These are phyloP conservation scores for Drosophila vallismaia DNA, from an alignment of 2,888 invertebrate species.

Conservation along the genomic window DNA sequence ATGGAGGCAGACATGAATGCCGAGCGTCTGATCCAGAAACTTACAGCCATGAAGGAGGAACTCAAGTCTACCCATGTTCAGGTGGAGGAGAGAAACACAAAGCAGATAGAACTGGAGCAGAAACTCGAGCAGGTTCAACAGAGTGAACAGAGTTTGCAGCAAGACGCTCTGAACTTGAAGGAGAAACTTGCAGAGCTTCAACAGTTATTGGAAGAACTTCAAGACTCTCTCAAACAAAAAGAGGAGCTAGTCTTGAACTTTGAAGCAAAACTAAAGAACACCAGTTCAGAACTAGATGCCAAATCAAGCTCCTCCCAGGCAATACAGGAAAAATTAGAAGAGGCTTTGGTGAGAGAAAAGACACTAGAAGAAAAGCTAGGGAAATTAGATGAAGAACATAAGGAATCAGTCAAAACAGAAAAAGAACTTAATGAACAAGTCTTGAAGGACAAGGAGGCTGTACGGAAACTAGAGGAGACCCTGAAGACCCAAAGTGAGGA, in stretches of 20 bases:
- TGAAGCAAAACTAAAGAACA: slow-evolving; percentile 27
- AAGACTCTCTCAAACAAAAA: slow-evolving; percentile 36
- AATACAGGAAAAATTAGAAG: slow-evolving; percentile 8
- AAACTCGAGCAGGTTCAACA: slow-evolving; percentile 36
- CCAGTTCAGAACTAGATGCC: slow-evolving; percentile 7
- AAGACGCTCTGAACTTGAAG: slow-evolving; percentile 44
- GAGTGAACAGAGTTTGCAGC: slow-evolving; percentile 41
- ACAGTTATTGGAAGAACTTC: slow-evolving; percentile 58
- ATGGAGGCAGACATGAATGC: slow-evolving; percentile 79
- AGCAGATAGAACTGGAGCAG: slow-evolving; percentile 37
- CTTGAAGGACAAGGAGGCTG: slow-evolving; percentile 22
- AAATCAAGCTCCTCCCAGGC: slow-evolving; percentile 2
- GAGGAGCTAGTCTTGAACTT: slow-evolving; percentile 2
- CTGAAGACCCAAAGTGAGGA: slow-evolving; percentile 41
- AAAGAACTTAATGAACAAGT: neutral
- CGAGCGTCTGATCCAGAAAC: slow-evolving; percentile 66
- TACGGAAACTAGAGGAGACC: slow-evolving; percentile 44
- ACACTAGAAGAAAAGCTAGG: slow-evolving; percentile 3
- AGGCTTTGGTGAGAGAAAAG: neutral
- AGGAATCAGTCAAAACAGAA: slow-evolving; percentile 5
- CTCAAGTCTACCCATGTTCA: slow-evolving; percentile 58
- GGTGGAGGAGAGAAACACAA: slow-evolving; percentile 49
- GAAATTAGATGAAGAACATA: slow-evolving; percentile 13
- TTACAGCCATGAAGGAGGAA: slow-evolving; percentile 70
- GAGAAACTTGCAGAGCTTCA: slow-evolving; percentile 63